A percentile compares a stretch with the other conserved stretches of the same genome.
These are phyloP conservation scores for Benitochromis conjunctus DNA, from an alignment of 2,113 vertebrate genomes.

Conservation along the genomic window DNA sequence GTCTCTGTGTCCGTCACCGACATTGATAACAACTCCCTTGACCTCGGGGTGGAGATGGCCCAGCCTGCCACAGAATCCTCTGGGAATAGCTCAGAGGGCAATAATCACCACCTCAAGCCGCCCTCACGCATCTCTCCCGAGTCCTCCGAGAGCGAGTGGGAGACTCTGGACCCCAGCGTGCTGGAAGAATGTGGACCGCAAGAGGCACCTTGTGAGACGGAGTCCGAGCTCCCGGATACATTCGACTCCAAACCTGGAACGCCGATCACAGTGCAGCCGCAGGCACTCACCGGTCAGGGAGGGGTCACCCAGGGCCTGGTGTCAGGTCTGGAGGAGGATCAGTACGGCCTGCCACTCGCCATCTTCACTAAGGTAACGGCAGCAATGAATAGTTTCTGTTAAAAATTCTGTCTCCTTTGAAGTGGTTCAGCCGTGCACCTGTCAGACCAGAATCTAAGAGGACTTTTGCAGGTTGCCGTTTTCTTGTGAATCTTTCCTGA, in stretches of 20 bases:
- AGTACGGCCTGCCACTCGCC: conserved; percentile 87
- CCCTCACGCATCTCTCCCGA: conserved; percentile 79
- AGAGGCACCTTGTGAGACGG: conserved; percentile 31
- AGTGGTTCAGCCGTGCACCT: fast-evolving
- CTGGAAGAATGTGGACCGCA: conserved; percentile 76
- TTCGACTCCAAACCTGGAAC: conserved; percentile 56
- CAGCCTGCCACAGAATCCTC: not conserved
- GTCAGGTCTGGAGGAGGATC: conserved; percentile 93
- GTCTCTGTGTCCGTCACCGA: conserved; percentile 71
- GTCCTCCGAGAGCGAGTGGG: conserved; percentile 95
- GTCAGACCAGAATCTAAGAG: not conserved
- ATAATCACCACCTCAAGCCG: conserved; percentile 70
- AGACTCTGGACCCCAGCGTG: conserved; percentile 87
- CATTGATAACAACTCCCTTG: conserved; percentile 33
- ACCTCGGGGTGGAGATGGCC: not conserved
- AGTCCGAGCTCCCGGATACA: conserved; percentile 46
- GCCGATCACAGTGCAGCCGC: conserved; percentile 82
- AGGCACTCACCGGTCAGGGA: conserved; percentile 45
- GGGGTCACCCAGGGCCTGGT: conserved; percentile 82
- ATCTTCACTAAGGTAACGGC: conserved; percentile 91
- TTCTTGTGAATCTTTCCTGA: not conserved
- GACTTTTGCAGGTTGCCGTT: not conserved
- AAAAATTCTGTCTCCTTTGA: fast-evolving
- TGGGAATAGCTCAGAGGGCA: not conserved
- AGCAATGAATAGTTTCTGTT: fast-evolving